Conservation (phyloP, 2,888 invertebrate genomes). For the Hydriomena furcata region DNA sequence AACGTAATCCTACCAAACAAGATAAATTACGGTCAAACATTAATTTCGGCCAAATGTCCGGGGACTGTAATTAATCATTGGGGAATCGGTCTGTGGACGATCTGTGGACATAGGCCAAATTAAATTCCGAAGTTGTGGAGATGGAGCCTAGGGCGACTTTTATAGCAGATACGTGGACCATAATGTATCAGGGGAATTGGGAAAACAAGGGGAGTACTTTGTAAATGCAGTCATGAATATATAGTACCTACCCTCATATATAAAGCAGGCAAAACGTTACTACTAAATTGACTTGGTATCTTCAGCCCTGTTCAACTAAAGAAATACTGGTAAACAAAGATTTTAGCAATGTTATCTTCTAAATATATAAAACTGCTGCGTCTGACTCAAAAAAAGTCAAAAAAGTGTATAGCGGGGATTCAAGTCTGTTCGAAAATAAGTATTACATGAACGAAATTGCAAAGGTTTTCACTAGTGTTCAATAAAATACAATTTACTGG, state of each 20-base stretch:
- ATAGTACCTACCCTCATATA: not conserved
- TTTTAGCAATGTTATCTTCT: not conserved
- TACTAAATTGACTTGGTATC: slow-evolving; percentile 1
- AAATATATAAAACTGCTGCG: no score
- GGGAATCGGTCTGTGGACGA: slow-evolving; percentile 50
- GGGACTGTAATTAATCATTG: slow-evolving; percentile 38
- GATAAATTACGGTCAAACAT: slow-evolving; percentile 24
- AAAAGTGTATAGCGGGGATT: no score
- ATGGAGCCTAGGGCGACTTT: slow-evolving; percentile 42
- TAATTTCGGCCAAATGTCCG: slow-evolving; percentile 27
- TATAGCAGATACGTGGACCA: slow-evolving; percentile 44
- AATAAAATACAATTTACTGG: no score
- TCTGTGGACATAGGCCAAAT: slow-evolving; percentile 62
- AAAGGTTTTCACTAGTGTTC: no score
- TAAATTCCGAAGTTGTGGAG: slow-evolving; percentile 58
- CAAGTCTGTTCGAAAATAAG: no score
- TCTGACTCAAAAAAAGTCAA: no score
- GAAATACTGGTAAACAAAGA: no score
- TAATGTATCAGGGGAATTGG: slow-evolving; percentile 44
- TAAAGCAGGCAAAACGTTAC: slow-evolving; percentile 9
- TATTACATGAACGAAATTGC: no score
- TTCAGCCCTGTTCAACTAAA: not conserved
- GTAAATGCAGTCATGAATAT: slow-evolving; percentile 25
- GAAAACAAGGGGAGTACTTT: slow-evolving; percentile 49
- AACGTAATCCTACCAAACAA: slow-evolving; percentile 20